Base-by-base conservation (phyloP, 2,113 vertebrate species). In the Cyanoramphus novaezelandiae region DNA sequence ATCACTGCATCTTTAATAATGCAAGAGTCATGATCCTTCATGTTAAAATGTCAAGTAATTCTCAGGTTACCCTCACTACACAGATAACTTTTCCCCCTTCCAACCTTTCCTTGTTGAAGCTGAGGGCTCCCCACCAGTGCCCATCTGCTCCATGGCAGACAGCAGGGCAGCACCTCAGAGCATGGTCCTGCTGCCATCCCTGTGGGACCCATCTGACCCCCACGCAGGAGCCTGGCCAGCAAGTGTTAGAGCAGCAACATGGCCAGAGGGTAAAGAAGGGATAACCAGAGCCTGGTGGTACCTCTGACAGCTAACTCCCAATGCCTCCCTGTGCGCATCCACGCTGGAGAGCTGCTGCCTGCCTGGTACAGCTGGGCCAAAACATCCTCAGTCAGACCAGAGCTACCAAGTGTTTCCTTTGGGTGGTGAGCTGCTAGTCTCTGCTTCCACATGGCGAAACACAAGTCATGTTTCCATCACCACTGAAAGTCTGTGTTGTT, bases 131-230 rank as follows among this genome's bases (percentile, higher is more conserved):
- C 27, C 78, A 72, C 95, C 97, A 46, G 90, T 17, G 2, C 72
- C 97, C 97, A 96, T 64, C 98, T 98, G 98, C 88, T 97, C 93
- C 88, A 44, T 2, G 21, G 62, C 97, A 97, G 95, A 93, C 53
- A 62, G 94, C 0, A 46, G 78, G 52, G 80, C 87, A 92, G 53
- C 65, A 33, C 89, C 74, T 25, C 3, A 8, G 44, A 39, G 16
- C 37, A 65, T 6, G 18, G 65, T 9, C 82, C 25, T 3, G 1
- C 80, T 88, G 86, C 85, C 79, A 41, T 86, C 64, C 90, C 83
- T 13, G 1, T 0, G 28, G 78, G 70, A 68, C 50, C 10, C 10
- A 1, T 17, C 52, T 11, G 3, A 11, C 11, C 47, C 59, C 44
- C 7, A 8, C 0, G 4, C 59, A 7, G 44, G 10, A 60, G 33